Base-by-base conservation (phyloP, 2,797 vertebrate species). In the Sphaeramia orbicularis region DNA sequence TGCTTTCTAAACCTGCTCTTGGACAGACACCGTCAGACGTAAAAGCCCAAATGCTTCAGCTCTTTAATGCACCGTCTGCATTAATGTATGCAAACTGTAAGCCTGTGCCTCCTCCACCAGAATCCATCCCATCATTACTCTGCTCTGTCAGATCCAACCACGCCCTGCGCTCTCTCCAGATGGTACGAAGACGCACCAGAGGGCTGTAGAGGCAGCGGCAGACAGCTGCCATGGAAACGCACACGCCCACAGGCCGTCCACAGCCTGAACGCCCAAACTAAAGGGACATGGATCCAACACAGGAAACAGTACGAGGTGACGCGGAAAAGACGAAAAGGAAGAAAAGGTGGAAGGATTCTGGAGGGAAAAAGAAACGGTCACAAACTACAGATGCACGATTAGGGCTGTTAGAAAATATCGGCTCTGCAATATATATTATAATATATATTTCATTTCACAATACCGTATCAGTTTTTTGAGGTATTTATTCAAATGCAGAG, bases 101-200 rank as follows among this genome's bases (percentile, higher is more conserved):
- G 9, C 14, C 11, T 41, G 37, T 36, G 55, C 40, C 21, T 41
- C 7, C 14, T 0, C 2, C 7, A 16, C 21, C 30, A 59, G 10
- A 43, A 37, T 35, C 53, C 19, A 41, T 43, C 19, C 42, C 49
- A 15, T 16, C 24, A 16, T 15, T 7, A 45, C 40, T 41, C 7
- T 4, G 4, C 32, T 56, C 40, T 18, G 41, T 48, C 15, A 38
- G 47, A 40, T 12, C 48, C 45, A 71, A 55, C 49, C 45, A 42
- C 53, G 8, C 41, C 68, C 58, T 14, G 24, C 53, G 41, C 10
- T 59, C 32, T 49, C 54, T 78, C 61, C 32, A 84, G 81, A 84
- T 75, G 79, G 54, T 63, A 32, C 45, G 63, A 38, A 49, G 59
- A 1, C 14, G 53, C 70, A 70, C 53, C 27, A 65, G 40, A 70